A percentile compares a stretch with the other conserved stretches of the same genome.
Conservation (phyloP, 2,888 invertebrate genomes). For the Drosophila lacicola region DNA sequence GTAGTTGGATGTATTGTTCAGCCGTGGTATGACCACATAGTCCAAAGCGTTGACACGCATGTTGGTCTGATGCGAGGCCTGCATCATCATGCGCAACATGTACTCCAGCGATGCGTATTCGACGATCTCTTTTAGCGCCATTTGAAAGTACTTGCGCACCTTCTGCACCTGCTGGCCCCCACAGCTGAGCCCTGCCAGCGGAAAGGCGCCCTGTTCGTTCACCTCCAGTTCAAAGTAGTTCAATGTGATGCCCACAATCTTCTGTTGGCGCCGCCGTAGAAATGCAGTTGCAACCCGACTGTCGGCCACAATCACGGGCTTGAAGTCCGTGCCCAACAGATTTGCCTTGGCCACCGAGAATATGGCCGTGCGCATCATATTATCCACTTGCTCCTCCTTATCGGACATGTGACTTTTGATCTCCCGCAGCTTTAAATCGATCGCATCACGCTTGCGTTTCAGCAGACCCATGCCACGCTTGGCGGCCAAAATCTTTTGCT, state of each 20-base stretch:
- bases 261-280: conserved; percentile 49
- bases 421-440: conserved; percentile 76
- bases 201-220: conserved; percentile 30
- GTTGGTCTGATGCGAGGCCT: conserved; percentile 69
- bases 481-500: conserved; percentile 66
- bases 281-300: conserved; percentile 45
- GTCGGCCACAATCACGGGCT: conserved; percentile 57
- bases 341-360: conserved; percentile 79
- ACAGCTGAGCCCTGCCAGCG: conserved; percentile 72
- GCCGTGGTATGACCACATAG: conserved; percentile 72
- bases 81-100: conserved; percentile 52
- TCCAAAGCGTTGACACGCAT: conserved; percentile 82
- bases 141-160: conserved; percentile 63
- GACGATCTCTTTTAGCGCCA: conserved; percentile 57
- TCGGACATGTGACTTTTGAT: conserved; percentile 37
- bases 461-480: conserved; percentile 74
- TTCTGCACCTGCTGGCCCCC: conserved; percentile 75
- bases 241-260: conserved; percentile 73
- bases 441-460: conserved; percentile 80
- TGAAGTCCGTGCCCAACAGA: conserved; percentile 74
- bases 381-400: conserved; percentile 38
- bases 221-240: conserved; percentile 62
- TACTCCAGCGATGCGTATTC: conserved; percentile 68
- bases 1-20: conserved; percentile 66
- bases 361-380: conserved; percentile 64